phyloP scores from a whole-genome alignment of 2,113 vertebrate genomes.

The Eulemur rufifrons region DNA sequence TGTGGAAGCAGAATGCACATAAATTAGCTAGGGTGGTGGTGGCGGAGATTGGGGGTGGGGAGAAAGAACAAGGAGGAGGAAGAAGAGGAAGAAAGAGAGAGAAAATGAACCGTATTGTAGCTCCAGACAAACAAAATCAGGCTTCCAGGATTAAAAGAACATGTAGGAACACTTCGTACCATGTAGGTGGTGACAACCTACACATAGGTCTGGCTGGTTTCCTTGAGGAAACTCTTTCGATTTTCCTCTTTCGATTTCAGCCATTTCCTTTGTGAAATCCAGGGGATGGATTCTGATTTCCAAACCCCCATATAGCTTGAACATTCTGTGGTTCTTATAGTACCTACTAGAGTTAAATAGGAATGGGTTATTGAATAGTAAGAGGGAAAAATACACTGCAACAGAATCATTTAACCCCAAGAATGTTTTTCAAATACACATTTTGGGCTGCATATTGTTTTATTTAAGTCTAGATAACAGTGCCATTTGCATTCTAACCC shows the following conservation, averaged over 20 bases:
- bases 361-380: not conserved
- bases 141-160: not conserved
- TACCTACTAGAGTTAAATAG: not conserved
- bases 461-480: not conserved
- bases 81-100: not conserved
- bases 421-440: constrained; percentile 20
- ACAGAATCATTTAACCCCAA: not conserved
- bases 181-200: not conserved
- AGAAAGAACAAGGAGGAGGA: not conserved
- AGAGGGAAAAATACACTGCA: not conserved
- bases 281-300: not conserved
- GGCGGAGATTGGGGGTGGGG: too few species aligned
- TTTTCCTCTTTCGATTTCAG: not conserved
- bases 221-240: too few species aligned
- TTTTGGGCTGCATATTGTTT: constrained; percentile 4
- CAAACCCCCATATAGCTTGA: not conserved
- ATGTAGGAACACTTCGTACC: not conserved
- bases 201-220: not conserved
- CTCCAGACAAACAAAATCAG: not conserved
- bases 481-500: constrained; percentile 48
- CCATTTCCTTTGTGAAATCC: not conserved
- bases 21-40: not conserved
- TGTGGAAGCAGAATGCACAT: not conserved
- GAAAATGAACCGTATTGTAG: not conserved
- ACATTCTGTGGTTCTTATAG: not conserved